Percentiles rank a stretch among this genome's conserved stretches.
These are phyloP conservation scores for Lutjanus campechanus DNA, from an alignment of 2,797 vertebrate species.

Conservation along the genomic window DNA sequence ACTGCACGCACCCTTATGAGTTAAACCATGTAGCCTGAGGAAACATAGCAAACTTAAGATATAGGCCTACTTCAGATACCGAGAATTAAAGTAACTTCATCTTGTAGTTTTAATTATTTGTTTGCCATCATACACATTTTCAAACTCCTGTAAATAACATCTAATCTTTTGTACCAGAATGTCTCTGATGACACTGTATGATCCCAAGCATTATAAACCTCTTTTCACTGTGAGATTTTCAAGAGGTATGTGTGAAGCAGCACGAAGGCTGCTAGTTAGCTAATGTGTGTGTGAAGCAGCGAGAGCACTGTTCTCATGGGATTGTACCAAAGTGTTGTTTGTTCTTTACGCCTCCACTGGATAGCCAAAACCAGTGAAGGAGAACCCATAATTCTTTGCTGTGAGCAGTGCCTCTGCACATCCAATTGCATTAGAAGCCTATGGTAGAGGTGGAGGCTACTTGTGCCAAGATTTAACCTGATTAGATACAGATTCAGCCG, in stretches of 20 bases:
- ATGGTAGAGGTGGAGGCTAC: constrained; percentile 77
- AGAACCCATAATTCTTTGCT: constrained; percentile 88
- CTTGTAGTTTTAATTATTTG: neutral
- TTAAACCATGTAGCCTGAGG: neutral
- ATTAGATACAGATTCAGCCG: constrained; percentile 82
- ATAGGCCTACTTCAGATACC: neutral
- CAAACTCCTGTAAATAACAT: constrained; percentile 1
- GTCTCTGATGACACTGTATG: constrained; percentile 23
- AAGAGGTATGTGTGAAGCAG: constrained; percentile 61
- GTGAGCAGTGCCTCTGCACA: constrained; percentile 82
- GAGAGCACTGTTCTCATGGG: constrained; percentile 69
- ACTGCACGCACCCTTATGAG: neutral
- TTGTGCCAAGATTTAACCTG: constrained; percentile 84
- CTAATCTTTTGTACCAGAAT: neutral
- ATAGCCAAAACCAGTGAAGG: constrained; percentile 81
- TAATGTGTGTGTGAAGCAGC: constrained; percentile 69
- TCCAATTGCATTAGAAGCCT: constrained; percentile 87
- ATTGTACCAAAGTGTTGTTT: constrained; percentile 79
- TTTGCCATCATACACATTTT: neutral
- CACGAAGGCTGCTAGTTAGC: constrained; percentile 57
- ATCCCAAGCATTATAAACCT: constrained; percentile 40
- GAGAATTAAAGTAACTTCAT: neutral
- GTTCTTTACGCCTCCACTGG: constrained; percentile 73
- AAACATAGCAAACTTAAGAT: neutral
- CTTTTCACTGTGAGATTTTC: constrained; percentile 25